Evolutionary conservation across 1,140 invertebrate species (phyloP), one percentile per base, ranked within the genome.

Genomic region (Penaeus vannamei): DNA sequence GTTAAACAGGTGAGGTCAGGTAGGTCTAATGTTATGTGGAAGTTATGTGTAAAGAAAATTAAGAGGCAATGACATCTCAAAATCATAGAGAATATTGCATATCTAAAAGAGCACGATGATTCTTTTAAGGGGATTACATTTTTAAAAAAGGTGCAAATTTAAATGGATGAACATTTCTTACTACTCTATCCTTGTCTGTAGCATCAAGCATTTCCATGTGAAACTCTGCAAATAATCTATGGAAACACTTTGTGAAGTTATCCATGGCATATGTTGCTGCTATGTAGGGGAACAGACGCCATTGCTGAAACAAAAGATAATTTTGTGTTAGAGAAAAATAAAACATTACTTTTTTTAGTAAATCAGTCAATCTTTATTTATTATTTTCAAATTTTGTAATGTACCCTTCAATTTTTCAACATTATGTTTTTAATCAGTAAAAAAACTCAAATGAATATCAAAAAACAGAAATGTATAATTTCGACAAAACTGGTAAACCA

Each of bases 221-320:
- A 87, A 97, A 94, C 22, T 92, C 91, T 0, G 94, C 92, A 91
- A 93, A 95, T 81, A 94, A 93, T 81, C 93, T 93, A 32, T 95
- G 93, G 87, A 96, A 94, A 92, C 94, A 94, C 36, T 94, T 92
- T 42, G 94, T 94, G 92, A 96, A 98, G 90, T 97, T 94, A 92
- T 96, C 95, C 90, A 97, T 92, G 17, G 96, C 95, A 92, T 96
- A 97, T 0, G 95, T 94, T 17, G 96, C 95, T n/a, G 98, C 96
- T 80, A 99, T 93, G 93, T 97, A 96, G 2, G 98, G 98, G 92
- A 99, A 95, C 3, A 99, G 93, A 83, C 98, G 94, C 94, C 97
- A 97, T 97, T 99, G 97, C 97, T 95, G 86, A 23, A 91, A 91
- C 69, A 36, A 69, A 17, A 61, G 14, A 22, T 23, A n/a, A 60